Evolutionary conservation across 2,113 vertebrate species (phyloP), one percentile per base, ranked within the genome.

Genomic region (Engraulis encrasicolus): DNA sequence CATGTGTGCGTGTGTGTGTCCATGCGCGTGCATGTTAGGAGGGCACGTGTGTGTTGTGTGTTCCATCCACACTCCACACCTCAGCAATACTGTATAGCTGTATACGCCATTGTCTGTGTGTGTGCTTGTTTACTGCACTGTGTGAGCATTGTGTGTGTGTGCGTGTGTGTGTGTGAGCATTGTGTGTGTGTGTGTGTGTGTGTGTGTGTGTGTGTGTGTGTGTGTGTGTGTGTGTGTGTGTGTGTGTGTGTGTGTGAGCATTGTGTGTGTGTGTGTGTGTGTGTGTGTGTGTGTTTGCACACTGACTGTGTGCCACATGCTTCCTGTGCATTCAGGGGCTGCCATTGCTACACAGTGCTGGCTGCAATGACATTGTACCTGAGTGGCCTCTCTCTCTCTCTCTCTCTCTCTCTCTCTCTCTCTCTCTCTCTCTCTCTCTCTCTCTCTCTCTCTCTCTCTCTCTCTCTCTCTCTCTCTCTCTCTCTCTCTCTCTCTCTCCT

Each of bases 71-170:
- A 23, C 11, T 23, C 54, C 58, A 66, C 23, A 66, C 58, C 58
- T 66, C 58, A 66, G 58, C 58, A 66, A 45, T 45, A n/a, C n/a
- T n/a, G n/a, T n/a, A 66, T 31, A 66, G 58, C 58, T 58, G 54
- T 6, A 58, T 19, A 14, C 2, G 12, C 50, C 58, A 66, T 66
- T 66, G 58, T 66, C 58, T 12, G 27, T 66, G 23, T 66, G 58
- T n/a, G 40, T 9, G 40, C 58, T 66, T 66, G 58, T 31, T 66
- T 66, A 66, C 58, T 31, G 0, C 58, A 1, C 58, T 66, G 27
- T 66, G 58, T 58, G 54, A 14, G 27, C 31, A 27, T 45, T 45
- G 40, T 45, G 40, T 45, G 40, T 45, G 40, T 45, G 9, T 5
- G 40, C 9, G 40, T 45, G 40, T 45, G 40, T 45, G 40, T 45